Evolutionary conservation across 2,888 invertebrate species (phyloP), one percentile per base, ranked within the genome.

Genomic region (Eupithecia dodoneata): DNA sequence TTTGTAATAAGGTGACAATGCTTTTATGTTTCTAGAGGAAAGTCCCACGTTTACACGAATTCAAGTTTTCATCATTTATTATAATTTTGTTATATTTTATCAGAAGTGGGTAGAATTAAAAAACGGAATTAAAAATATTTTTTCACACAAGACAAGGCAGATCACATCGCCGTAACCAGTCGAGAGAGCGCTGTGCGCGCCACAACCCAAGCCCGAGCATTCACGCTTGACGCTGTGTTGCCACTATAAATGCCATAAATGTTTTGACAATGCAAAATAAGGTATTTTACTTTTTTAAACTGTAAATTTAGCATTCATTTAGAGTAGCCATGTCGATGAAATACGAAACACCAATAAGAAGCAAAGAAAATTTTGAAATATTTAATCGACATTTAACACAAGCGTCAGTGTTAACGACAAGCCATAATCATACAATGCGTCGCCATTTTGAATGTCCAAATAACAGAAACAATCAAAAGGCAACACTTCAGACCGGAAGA

Each of bases 201-300:
- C 94, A 84, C 90, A 93, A 94, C 94, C 94, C 93, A 94, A 94
- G 94, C 94, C 94, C 94, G 94, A 93, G 91, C 94, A 94, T 94
- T 94, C 94, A 93, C 94, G 94, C 94, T 92, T 91, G 93, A 92
- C 94, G 92, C 87, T 88, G 89, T 89, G 88, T 85, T 84, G 86
- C 87, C 87, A 84, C 84, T 83, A 83, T 85, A 83, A 87, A 84
- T 79, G 78, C 30, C 30, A 30, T 18, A 4, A 55, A n/a, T 52
- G 10, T 30, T 30, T 77, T 84, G 82, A 87, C 72, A 81, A 75
- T 75, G 66, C 59, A 18, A 55, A 72, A 67, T 49, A 42, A 44
- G 30, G 30, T 30, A 7, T 42, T 0, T 15, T 15, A 9, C n/a
- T 18, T 59, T 59, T 59, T 59, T 73, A 44, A 52, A 47, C 45